Conservation (phyloP, 1,140 invertebrate species). For the Drosophila malerkotliana region DNA sequence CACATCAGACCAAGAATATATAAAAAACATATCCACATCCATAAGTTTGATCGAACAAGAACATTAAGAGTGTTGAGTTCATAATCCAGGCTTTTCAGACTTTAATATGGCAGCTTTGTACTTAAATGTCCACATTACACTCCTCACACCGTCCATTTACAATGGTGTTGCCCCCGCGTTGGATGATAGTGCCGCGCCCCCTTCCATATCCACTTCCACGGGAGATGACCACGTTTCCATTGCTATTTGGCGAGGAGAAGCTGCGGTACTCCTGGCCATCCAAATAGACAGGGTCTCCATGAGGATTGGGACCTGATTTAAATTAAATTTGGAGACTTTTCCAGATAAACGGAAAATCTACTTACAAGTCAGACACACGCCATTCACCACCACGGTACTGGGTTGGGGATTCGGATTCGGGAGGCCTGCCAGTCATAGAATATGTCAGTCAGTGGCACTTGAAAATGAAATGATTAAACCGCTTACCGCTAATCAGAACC, state of each 20-base stretch:
- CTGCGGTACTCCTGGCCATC: slow-evolving; percentile 66
- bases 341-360: background rate
- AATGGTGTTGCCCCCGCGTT: slow-evolving; percentile 50
- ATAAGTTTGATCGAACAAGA: slow-evolving; percentile 16
- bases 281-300: slow-evolving; percentile 51
- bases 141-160: slow-evolving; percentile 56
- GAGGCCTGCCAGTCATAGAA: slow-evolving; percentile 32
- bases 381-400: slow-evolving; percentile 62
- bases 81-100: slow-evolving; percentile 10
- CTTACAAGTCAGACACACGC: slow-evolving; percentile 67
- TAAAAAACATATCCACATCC: background rate
- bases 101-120: slow-evolving; percentile 11
- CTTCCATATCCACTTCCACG: slow-evolving; percentile 9
- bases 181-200: slow-evolving; percentile 30
- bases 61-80: background rate
- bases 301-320: slow-evolving; percentile 54
- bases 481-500: slow-evolving; percentile 55
- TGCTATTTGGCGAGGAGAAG: slow-evolving; percentile 35
- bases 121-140: slow-evolving; percentile 61
- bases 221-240: slow-evolving; percentile 53
- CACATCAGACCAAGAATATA: background rate
- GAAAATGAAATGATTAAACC: slow-evolving; percentile 16
- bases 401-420: slow-evolving; percentile 29
- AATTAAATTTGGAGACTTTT: background rate
- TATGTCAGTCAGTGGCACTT: slow-evolving; percentile 15